A percentile compares a stretch with the other conserved stretches of the same genome.
Evolutionary conservation across 2,888 invertebrate genomes (phyloP).

Genomic region (Choreutis nemorana): DNA sequence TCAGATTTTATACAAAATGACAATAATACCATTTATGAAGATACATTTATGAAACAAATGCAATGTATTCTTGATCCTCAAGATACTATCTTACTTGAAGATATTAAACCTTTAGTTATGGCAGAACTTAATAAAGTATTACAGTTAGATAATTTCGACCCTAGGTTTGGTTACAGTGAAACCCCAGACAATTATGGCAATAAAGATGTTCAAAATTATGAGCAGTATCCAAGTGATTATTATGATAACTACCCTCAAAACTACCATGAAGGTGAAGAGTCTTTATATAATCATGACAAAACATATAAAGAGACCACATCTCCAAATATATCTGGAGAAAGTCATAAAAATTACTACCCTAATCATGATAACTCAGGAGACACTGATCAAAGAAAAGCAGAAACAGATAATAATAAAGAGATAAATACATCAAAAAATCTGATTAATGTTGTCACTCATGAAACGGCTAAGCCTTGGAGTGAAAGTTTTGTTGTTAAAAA

Average conservation of each 20-base stretch:
- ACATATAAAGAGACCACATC: slow-evolving; percentile 2
- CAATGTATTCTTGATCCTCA: slow-evolving; percentile 67
- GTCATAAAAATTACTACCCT: slow-evolving; percentile 17
- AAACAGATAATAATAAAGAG: too few relatives aligned
- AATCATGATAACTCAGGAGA: slow-evolving; percentile 10
- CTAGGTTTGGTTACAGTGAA: slow-evolving; percentile 21
- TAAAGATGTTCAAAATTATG: slow-evolving; percentile 15
- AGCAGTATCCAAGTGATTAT: slow-evolving; percentile 5
- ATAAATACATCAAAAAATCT: too few relatives aligned
- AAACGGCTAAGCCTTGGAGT: too few relatives aligned
- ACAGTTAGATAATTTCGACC: slow-evolving; percentile 44
- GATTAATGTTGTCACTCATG: too few relatives aligned
- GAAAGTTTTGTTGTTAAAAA: too few relatives aligned
- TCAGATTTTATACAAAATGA: slow-evolving; percentile 66
- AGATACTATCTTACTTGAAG: slow-evolving; percentile 62
- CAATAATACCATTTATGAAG: slow-evolving; percentile 71
- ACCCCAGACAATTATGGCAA: slow-evolving; percentile 13
- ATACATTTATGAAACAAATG: slow-evolving; percentile 79
- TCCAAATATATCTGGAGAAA: slow-evolving; percentile 5
- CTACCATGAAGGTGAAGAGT: slow-evolving; percentile 2
- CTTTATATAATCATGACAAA: slow-evolving; percentile 4
- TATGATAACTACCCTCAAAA: slow-evolving; percentile 3
- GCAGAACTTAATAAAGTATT: slow-evolving; percentile 66
- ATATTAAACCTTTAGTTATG: slow-evolving; percentile 67
- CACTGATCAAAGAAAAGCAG: slow-evolving; percentile 15